Conservation (phyloP, 2,113 vertebrate species). For the Hymenochirus boettgeri region DNA sequence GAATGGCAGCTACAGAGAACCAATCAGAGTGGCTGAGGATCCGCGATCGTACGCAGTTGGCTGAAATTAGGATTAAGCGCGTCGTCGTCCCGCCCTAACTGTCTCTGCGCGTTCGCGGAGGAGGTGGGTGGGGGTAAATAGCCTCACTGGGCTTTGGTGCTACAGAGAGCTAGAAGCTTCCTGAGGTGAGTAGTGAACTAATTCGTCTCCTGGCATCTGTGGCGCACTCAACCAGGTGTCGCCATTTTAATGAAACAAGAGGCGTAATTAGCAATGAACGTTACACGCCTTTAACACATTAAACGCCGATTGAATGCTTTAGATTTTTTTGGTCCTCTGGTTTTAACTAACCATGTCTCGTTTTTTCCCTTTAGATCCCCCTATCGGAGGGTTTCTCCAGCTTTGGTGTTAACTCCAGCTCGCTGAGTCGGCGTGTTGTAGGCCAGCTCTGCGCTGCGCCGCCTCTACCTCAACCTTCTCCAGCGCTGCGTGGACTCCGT, state of each 20-base stretch:
- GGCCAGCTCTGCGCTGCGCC: slow-evolving; percentile 60
- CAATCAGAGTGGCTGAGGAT: too few relatives aligned
- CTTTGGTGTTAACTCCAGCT: slow-evolving; percentile 46
- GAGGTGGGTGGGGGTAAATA: background rate
- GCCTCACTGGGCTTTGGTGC: slow-evolving; percentile 28
- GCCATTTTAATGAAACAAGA: background rate
- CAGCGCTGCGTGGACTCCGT: too few relatives aligned
- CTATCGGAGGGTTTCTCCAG: slow-evolving; percentile 54
- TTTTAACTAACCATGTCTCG: slow-evolving; percentile 19
- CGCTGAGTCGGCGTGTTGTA: slow-evolving; percentile 44
- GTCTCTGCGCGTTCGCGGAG: slow-evolving; percentile 22
- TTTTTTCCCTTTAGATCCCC: slow-evolving; percentile 47
- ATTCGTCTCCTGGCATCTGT: background rate
- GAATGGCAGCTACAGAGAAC: too few relatives aligned
- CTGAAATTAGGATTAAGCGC: too few relatives aligned
- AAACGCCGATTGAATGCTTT: too few relatives aligned
- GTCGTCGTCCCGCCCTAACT: too few relatives aligned
- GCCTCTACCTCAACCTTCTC: slow-evolving; percentile 38
- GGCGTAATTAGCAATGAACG: background rate
- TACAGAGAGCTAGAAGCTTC: slow-evolving; percentile 30
- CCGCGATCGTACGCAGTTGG: too few relatives aligned
- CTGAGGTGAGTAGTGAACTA: slow-evolving; percentile 27
- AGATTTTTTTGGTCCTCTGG: slow-evolving; percentile 13
- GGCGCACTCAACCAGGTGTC: slow-evolving; percentile 5
- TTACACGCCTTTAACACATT: background rate